A percentile compares a stretch with the other conserved stretches of the same genome.
These are phyloP conservation scores for Tetanocera ferruginea DNA, from an alignment of 2,888 invertebrate genomes.

Conservation along the genomic window DNA sequence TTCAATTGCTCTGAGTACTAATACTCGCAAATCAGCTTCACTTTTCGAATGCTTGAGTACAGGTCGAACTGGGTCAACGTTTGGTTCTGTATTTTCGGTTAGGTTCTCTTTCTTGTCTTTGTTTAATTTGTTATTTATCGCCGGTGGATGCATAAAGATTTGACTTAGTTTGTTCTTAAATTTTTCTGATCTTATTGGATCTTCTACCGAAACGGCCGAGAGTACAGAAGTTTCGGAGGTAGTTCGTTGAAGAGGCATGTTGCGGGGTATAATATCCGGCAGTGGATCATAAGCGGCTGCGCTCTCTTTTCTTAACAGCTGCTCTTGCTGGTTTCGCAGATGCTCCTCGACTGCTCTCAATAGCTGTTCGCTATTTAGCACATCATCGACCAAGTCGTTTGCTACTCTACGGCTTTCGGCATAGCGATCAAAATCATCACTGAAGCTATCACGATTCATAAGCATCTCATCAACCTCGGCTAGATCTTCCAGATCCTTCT, in stretches of 20 bases:
- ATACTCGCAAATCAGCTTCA: conserved; percentile 60
- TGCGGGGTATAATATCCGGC: background rate
- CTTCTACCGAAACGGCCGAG: conserved; percentile 48
- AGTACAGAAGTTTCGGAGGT: conserved; percentile 50
- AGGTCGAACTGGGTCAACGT: background rate
- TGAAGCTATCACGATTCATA: conserved; percentile 27
- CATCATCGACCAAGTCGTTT: conserved; percentile 54
- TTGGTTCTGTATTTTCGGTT: background rate
- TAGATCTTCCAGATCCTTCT: conserved; percentile 45
- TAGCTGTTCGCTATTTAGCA: conserved; percentile 56
- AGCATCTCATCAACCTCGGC: conserved; percentile 17
- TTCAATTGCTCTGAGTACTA: conserved; percentile 55
- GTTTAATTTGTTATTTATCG: background rate
- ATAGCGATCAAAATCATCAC: conserved; percentile 28
- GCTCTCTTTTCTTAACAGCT: background rate
- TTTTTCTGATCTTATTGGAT: conserved; percentile 61
- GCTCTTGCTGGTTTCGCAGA: conserved; percentile 1
- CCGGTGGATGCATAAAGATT: conserved; percentile 54
- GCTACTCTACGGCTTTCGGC: conserved; percentile 53
- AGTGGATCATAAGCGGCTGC: too few species aligned
- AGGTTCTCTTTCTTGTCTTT: conserved; percentile 7
- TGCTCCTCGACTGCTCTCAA: conserved; percentile 51
- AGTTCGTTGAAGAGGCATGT: conserved; percentile 29
- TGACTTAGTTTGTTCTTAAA: conserved; percentile 61
- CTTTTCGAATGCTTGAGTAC: conserved; percentile 62